Conservation (phyloP, 2,888 invertebrate genomes). For the Ochlodes sylvanus region DNA sequence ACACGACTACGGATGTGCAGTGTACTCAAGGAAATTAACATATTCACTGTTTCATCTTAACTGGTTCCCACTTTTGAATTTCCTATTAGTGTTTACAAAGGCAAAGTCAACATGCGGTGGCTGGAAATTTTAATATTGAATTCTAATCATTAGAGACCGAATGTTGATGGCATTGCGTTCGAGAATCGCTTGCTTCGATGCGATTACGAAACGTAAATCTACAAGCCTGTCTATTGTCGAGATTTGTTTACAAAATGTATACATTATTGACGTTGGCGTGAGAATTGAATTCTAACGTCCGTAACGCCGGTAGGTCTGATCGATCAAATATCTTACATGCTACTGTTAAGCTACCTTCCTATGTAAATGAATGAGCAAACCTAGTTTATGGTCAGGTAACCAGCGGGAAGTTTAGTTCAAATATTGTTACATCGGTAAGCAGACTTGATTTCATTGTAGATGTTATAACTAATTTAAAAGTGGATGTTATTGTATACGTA, state of each 20-base stretch:
- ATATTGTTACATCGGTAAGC: slow-evolving; percentile 19
- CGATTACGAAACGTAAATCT: slow-evolving; percentile 63
- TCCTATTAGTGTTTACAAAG: slow-evolving; percentile 83
- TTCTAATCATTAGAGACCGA: slow-evolving; percentile 37
- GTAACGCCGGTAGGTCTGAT: slow-evolving; percentile 78
- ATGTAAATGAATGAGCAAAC: slow-evolving; percentile 43
- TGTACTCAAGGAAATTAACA: slow-evolving; percentile 71
- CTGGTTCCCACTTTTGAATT: slow-evolving; percentile 82
- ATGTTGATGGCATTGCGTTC: slow-evolving; percentile 36
- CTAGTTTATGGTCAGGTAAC: slow-evolving; percentile 39
- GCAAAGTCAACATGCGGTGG: slow-evolving; percentile 78
- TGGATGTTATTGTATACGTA: too few relatives aligned
- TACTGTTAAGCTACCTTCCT: slow-evolving; percentile 65
- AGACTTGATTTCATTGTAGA: slow-evolving; percentile 1
- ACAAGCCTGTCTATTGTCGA: slow-evolving; percentile 69
- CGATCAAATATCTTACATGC: slow-evolving; percentile 72
- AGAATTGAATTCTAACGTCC: slow-evolving; percentile 80
- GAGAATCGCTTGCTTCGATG: slow-evolving; percentile 34
- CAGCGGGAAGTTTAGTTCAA: slow-evolving; percentile 20
- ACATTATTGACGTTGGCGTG: slow-evolving; percentile 81
- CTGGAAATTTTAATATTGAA: slow-evolving; percentile 61
- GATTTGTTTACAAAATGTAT: slow-evolving; percentile 78
- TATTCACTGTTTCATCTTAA: slow-evolving; percentile 81
- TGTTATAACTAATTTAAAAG: too few relatives aligned
- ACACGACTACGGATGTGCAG: slow-evolving; percentile 37